Percentiles rank a stretch among this genome's conserved stretches.
phyloP scores from a whole-genome alignment of 2,888 invertebrate species.

The Erebia aethiops region DNA sequence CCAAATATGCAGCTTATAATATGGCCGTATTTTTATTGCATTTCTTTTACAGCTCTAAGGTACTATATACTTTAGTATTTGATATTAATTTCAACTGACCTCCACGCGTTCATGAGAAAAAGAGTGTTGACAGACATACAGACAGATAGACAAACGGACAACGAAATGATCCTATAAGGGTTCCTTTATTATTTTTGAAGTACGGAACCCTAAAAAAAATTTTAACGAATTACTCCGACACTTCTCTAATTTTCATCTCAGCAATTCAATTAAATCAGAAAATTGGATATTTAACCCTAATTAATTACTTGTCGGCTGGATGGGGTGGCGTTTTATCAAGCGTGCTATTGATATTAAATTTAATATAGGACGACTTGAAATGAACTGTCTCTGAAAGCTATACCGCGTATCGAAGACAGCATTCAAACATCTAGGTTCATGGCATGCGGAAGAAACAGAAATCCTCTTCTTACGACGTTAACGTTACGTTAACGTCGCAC shows the following conservation, averaged over 20 bases:
- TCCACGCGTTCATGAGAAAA: too few relatives aligned
- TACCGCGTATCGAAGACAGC: background rate
- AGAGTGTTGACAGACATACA: too few relatives aligned
- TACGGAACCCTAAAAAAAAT: background rate
- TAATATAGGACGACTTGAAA: slow-evolving; percentile 53
- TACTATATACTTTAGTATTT: too few relatives aligned
- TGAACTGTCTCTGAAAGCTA: slow-evolving; percentile 37
- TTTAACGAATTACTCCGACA: slow-evolving; percentile 23
- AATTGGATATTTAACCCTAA: slow-evolving; percentile 58
- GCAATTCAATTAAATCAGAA: slow-evolving; percentile 39
- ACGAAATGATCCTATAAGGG: too few relatives aligned
- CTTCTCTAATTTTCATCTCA: slow-evolving; percentile 33
- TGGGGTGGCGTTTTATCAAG: slow-evolving; percentile 49
- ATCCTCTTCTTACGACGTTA: too few relatives aligned
- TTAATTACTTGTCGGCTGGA: slow-evolving; percentile 57
- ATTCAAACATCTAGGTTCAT: background rate
- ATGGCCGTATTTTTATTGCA: too few relatives aligned
- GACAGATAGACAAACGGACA: too few relatives aligned
- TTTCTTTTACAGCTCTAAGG: too few relatives aligned
- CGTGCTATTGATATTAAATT: slow-evolving; percentile 78
- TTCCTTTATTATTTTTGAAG: too few relatives aligned
- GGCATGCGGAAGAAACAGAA: background rate
- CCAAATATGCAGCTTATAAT: too few relatives aligned
- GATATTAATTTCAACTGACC: too few relatives aligned
- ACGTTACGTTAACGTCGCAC: too few relatives aligned